These are phyloP conservation scores for Mormyrus hasselquistii DNA, from an alignment of 2,797 vertebrate species.

Conservation along the genomic window DNA sequence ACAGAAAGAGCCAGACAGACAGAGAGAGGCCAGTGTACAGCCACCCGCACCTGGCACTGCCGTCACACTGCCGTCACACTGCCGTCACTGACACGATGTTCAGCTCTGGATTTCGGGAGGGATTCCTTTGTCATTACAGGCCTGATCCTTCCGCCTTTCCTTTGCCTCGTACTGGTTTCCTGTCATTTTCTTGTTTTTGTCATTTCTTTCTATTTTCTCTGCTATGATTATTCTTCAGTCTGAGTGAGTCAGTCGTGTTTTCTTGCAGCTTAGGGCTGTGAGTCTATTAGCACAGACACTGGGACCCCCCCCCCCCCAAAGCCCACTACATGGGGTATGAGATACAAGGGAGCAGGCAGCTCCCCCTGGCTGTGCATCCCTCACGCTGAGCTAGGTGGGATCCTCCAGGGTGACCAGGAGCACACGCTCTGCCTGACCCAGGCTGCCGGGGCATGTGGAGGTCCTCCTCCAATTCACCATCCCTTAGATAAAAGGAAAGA, in stretches of 20 bases:
- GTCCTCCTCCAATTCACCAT: background rate
- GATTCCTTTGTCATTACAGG: conserved; percentile 40
- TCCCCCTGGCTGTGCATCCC: background rate
- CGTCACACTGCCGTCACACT: background rate
- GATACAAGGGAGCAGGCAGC: background rate
- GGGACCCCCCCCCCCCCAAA: background rate
- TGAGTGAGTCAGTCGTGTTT: background rate
- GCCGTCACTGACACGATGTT: background rate
- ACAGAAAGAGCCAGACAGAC: background rate
- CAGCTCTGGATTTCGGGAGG: background rate
- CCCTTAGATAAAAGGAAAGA: background rate
- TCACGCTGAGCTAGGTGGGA: background rate
- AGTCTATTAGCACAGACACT: background rate
- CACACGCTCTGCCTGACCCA: background rate
- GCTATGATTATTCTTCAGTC: background rate
- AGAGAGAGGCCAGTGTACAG: background rate
- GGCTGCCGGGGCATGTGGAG: background rate
- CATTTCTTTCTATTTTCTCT: background rate
- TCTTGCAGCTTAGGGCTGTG: background rate
- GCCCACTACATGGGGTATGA: background rate
- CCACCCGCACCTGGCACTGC: background rate
- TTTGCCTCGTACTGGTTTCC: background rate
- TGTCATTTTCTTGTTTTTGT: background rate
- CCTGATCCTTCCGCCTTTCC: background rate
- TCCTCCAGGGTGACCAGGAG: background rate